Conservation (phyloP, 2,113 vertebrate species). For the Apodemus sylvaticus region DNA sequence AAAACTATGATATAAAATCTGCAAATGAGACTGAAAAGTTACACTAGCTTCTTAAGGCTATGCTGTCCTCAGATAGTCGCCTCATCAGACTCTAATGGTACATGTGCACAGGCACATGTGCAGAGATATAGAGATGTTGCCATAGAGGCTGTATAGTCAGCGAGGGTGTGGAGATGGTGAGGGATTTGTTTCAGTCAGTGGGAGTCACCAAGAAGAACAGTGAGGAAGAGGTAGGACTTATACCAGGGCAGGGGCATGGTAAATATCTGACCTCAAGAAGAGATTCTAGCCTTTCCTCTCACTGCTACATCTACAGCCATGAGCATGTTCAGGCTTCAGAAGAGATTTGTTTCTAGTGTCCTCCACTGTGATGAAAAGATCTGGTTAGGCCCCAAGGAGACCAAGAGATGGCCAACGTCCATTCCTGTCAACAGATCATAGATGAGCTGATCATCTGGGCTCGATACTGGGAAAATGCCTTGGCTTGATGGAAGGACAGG, state of each 20-base stretch:
- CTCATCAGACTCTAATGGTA: neutral
- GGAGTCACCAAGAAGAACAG: neutral
- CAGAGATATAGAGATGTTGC: neutral
- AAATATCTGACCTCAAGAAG: neutral
- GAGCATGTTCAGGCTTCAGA: neutral
- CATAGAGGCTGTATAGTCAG: neutral
- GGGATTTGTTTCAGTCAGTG: neutral
- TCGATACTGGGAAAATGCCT: accelerated
- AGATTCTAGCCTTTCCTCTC: neutral
- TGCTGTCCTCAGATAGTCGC: neutral
- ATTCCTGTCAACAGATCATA: neutral
- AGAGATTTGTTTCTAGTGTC: neutral
- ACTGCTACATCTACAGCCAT: neutral
- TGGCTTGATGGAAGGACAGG: neutral
- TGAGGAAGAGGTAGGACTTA: neutral
- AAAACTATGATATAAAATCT: neutral
- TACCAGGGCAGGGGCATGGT: neutral
- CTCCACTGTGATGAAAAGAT: neutral
- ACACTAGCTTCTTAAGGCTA: neutral
- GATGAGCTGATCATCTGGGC: neutral
- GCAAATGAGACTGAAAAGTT: neutral
- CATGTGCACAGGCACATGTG: too few species aligned
- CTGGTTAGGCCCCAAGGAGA: neutral
- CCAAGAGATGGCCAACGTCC: neutral
- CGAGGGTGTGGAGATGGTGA: neutral